These are phyloP conservation scores for Apoderus coryli DNA, from an alignment of 2,888 invertebrate genomes.

Conservation along the genomic window DNA sequence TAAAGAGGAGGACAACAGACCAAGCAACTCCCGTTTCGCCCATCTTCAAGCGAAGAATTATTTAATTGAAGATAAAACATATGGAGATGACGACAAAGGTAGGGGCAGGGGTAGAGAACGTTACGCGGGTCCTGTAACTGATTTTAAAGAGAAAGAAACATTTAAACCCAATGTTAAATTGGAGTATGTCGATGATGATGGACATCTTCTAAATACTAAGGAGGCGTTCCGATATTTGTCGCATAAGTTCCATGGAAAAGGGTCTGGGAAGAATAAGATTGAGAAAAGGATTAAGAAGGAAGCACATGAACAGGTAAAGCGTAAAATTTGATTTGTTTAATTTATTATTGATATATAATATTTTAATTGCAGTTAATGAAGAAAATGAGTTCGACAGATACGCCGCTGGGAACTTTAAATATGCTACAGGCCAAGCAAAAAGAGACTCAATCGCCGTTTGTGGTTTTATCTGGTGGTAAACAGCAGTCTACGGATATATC, in stretches of 20 bases:
- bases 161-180: slow-evolving; percentile 91
- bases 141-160: slow-evolving; percentile 81
- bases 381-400: no score
- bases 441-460: slow-evolving; percentile 82
- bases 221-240: no score
- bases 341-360: no score
- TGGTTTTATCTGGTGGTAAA: slow-evolving; percentile 84
- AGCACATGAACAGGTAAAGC: no score
- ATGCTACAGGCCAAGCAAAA: slow-evolving; percentile 93
- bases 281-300: no score
- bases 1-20: slow-evolving; percentile 60
- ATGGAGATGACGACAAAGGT: slow-evolving; percentile 71
- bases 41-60: slow-evolving; percentile 68
- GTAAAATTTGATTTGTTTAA: no score
- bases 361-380: slow-evolving; percentile 91
- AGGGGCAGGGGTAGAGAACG: slow-evolving; percentile 44
- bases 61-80: slow-evolving; percentile 63
- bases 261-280: no score
- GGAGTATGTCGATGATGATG: slow-evolving; percentile 95
- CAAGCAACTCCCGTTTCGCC: slow-evolving; percentile 54
- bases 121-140: slow-evolving; percentile 71
- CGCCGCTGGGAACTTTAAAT: slow-evolving; percentile 85
- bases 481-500: slow-evolving; percentile 33
- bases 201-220: slow-evolving; percentile 77
- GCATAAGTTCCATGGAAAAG: no score